Percentiles rank a stretch among this genome's conserved stretches.
Conservation (phyloP, 1,140 invertebrate species). For the Dendroctonus ponderosae region DNA sequence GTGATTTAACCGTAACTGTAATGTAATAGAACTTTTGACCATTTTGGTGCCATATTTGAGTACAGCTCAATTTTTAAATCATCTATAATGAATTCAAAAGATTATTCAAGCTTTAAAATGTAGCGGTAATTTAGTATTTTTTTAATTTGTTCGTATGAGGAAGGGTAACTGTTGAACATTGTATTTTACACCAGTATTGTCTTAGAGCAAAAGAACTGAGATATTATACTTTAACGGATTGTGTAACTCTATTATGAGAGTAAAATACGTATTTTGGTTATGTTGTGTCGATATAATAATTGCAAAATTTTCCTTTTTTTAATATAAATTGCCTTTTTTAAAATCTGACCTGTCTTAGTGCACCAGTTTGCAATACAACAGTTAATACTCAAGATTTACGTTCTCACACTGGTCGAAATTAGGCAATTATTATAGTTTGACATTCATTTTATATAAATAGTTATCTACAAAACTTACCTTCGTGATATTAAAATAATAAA, state of each 20-base stretch:
- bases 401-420: not conserved
- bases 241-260: constrained; percentile 40
- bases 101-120: constrained; percentile 49
- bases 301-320: constrained; percentile 1
- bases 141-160: constrained; percentile 43
- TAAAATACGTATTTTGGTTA: constrained; percentile 19
- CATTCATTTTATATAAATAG: constrained; percentile 24
- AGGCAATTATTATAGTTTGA: constrained; percentile 2
- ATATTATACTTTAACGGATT: constrained; percentile 42
- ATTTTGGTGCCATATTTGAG: constrained; percentile 52
- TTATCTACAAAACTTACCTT: constrained; percentile 39
- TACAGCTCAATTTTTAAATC: constrained; percentile 52
- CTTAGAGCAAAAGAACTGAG: constrained; percentile 40
- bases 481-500: constrained; percentile 46
- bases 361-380: not conserved
- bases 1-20: constrained; percentile 41
- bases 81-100: constrained; percentile 40
- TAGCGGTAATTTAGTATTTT: constrained; percentile 44
- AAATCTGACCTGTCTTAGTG: not conserved
- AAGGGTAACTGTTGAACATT: constrained; percentile 42
- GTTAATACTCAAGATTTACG: not conserved
- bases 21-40: constrained; percentile 42
- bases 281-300: constrained; percentile 11
- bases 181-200: constrained; percentile 31
- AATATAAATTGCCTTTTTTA: not conserved